These are phyloP conservation scores for Caenorhabditis sp. DNA, from an alignment of 2,888 invertebrate genomes.

Conservation along the genomic window DNA sequence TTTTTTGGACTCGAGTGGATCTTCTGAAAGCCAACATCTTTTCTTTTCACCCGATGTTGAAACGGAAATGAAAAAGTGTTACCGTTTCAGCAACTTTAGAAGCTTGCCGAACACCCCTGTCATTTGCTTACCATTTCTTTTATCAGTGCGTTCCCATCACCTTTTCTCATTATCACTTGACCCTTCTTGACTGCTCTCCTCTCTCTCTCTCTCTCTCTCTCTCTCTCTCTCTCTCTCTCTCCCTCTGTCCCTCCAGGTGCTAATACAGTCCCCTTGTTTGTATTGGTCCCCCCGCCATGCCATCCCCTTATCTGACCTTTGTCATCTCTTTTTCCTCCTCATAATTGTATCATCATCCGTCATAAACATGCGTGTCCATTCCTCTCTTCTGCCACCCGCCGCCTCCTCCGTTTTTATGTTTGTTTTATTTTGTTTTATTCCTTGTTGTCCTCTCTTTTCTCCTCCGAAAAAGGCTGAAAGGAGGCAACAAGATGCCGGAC, in stretches of 20 bases:
- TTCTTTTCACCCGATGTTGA: too few relatives aligned
- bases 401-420: slow-evolving; percentile 5
- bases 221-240: not conserved
- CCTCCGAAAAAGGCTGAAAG: not conserved
- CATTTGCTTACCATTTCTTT: too few relatives aligned
- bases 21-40: too few relatives aligned
- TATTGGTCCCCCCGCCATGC: not conserved
- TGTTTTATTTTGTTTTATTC: slow-evolving; percentile 7
- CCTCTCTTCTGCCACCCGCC: not conserved
- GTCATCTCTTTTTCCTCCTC: slow-evolving; percentile 10
- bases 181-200: not conserved
- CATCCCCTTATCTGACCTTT: slow-evolving; percentile 54
- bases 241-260: slow-evolving; percentile 10
- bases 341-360: slow-evolving; percentile 45
- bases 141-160: slow-evolving; percentile 25
- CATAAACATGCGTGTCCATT: slow-evolving; percentile 46
- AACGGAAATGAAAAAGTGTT: too few relatives aligned
- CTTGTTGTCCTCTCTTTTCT: slow-evolving; percentile 13
- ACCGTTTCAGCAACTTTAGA: too few relatives aligned
- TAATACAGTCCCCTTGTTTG: not conserved
- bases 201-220: not conserved
- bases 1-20: too few relatives aligned
- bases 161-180: slow-evolving; percentile 20
- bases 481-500: not conserved
- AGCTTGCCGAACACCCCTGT: too few relatives aligned